Conservation (phyloP, 2,888 invertebrate genomes). For the Danaus chrysippus region DNA sequence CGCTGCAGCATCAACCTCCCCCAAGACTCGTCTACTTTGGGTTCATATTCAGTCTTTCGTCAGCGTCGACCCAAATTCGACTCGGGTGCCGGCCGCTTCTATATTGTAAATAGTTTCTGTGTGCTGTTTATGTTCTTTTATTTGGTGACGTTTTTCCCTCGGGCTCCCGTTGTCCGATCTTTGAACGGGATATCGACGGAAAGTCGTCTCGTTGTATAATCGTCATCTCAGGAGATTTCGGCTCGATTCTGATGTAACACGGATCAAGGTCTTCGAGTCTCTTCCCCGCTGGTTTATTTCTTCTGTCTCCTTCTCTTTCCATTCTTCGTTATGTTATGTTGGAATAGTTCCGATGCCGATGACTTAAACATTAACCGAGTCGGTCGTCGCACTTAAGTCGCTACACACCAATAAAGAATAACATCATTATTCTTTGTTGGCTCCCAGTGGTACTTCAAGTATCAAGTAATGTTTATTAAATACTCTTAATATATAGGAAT, state of each 20-base stretch:
- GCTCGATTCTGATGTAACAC: too few species aligned
- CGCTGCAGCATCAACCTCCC: too few species aligned
- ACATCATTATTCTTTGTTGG: slow-evolving; percentile 11
- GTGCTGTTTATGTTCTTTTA: slow-evolving; percentile 22
- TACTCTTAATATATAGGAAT: too few species aligned
- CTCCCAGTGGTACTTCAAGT: neutral
- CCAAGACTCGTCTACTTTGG: too few species aligned
- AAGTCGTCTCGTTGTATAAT: neutral
- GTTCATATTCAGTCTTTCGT: too few species aligned
- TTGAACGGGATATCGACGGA: neutral
- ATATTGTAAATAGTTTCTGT: slow-evolving; percentile 30
- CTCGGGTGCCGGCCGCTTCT: slow-evolving; percentile 13
- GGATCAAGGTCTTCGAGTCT: neutral
- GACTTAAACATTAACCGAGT: slow-evolving; percentile 8
- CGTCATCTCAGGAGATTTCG: slow-evolving; percentile 3
- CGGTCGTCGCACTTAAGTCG: neutral
- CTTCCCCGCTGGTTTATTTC: neutral
- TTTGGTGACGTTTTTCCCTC: slow-evolving; percentile 23
- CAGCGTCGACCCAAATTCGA: neutral
- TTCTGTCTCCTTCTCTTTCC: neutral
- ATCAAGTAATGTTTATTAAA: slow-evolving; percentile 2
- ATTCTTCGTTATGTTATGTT: neutral
- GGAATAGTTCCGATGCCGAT: neutral
- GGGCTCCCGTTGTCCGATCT: slow-evolving; percentile 4
- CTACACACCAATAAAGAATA: slow-evolving; percentile 6